These are phyloP conservation scores for Pangasius mekongensis DNA, from an alignment of 2,797 vertebrate genomes.

Conservation along the genomic window DNA sequence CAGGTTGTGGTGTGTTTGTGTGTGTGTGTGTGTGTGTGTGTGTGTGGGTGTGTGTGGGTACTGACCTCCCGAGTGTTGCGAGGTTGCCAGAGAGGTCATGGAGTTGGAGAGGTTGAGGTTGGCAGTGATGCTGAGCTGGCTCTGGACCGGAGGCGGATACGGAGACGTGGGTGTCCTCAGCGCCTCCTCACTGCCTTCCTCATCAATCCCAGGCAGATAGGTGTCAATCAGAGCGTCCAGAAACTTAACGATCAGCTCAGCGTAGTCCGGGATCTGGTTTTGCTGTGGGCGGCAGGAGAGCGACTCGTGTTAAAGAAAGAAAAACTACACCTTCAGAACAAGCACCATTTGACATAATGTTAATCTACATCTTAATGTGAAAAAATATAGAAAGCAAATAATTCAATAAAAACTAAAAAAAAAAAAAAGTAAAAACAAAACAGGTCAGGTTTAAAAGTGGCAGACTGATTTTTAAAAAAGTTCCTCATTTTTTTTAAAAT, in stretches of 20 bases:
- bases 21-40: not conserved
- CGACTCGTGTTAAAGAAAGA: not conserved
- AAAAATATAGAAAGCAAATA: not conserved
- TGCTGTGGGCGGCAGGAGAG: slow-evolving; percentile 76
- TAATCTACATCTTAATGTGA: not conserved
- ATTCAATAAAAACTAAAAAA: not conserved
- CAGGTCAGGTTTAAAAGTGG: not conserved
- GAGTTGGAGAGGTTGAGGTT: slow-evolving; percentile 99
- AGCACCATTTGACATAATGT: not conserved
- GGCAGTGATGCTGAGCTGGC: slow-evolving; percentile 97
- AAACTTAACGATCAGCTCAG: slow-evolving; percentile 97
- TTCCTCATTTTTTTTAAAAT: not conserved
- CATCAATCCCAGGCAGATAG: slow-evolving; percentile 93
- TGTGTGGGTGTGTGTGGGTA: not conserved
- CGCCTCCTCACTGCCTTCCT: slow-evolving; percentile 92
- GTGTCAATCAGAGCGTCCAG: slow-evolving; percentile 97
- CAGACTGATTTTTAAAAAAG: not conserved
- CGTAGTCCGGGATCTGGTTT: slow-evolving; percentile 98
- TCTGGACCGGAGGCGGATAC: slow-evolving; percentile 91
- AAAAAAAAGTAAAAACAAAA: not conserved
- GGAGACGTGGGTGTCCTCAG: slow-evolving; percentile 95
- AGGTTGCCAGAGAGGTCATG: slow-evolving; percentile 98
- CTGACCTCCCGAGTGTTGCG: slow-evolving; percentile 97
- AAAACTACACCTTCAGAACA: not conserved
- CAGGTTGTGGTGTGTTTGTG: not conserved